phyloP scores from a whole-genome alignment of 2,797 vertebrate species.

The Hypotaenidia okinawae region DNA sequence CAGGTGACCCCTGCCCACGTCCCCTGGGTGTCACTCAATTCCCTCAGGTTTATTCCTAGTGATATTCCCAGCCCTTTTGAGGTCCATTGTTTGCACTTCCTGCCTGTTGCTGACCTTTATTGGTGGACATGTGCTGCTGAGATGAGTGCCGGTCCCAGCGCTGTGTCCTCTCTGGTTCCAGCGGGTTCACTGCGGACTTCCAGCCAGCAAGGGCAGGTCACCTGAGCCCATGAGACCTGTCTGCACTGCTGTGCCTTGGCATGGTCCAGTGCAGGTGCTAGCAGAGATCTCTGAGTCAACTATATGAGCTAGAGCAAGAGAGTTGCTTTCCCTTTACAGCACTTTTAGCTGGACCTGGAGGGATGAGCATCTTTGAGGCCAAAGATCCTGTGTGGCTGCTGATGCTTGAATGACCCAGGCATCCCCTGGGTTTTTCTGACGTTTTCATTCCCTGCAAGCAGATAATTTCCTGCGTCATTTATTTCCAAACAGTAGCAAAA shows the following conservation, averaged over 20 bases:
- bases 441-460: conserved; percentile 3
- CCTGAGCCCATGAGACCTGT: neutral
- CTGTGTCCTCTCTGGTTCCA: neutral
- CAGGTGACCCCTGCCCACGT: neutral
- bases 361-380: neutral
- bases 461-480: conserved; percentile 42
- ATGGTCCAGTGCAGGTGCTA: neutral
- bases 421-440: neutral
- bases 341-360: neutral
- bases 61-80: neutral
- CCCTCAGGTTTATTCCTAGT: neutral
- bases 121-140: neutral
- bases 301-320: neutral
- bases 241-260: neutral
- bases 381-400: neutral
- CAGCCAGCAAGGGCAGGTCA: neutral
- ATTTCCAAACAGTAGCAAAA: conserved; percentile 31
- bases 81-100: neutral
- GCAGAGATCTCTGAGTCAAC: neutral
- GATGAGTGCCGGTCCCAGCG: neutral
- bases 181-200: neutral
- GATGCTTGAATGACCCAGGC: neutral
- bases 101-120: neutral
- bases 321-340: neutral
- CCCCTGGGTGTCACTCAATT: neutral